Percentiles rank a stretch among this genome's conserved stretches.
phyloP scores from a whole-genome alignment of 2,797 vertebrate species.

The Poecilia wingei region DNA sequence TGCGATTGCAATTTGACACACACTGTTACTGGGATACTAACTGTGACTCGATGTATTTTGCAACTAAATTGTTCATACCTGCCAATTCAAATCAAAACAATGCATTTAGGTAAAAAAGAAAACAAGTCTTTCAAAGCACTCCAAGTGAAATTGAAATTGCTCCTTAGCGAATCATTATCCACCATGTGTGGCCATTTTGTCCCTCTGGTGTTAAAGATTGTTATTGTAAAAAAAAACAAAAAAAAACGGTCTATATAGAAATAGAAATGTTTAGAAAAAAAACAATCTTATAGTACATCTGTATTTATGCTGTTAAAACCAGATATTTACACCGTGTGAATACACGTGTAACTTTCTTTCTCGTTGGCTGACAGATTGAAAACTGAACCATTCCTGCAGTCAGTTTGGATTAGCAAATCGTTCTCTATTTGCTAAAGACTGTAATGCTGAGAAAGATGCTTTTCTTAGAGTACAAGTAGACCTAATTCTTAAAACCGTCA shows the following conservation, averaged over 20 bases:
- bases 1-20: background rate
- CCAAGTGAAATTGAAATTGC: background rate
- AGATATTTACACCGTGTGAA: background rate
- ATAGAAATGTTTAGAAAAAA: background rate
- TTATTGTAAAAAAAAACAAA: background rate
- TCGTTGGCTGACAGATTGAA: background rate
- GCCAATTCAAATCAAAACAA: background rate
- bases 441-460: background rate
- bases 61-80: background rate
- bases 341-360: no score
- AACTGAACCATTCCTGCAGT: background rate
- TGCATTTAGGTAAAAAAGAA: background rate
- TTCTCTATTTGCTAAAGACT: background rate
- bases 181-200: background rate
- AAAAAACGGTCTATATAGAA: background rate
- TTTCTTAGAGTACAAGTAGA: background rate
- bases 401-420: background rate
- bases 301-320: background rate
- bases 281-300: background rate
- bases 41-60: background rate
- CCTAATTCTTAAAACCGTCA: background rate
- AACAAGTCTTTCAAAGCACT: background rate
- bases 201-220: background rate
- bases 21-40: background rate
- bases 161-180: background rate